Base-by-base conservation (phyloP, 2,113 vertebrate genomes). In the Ctenomys sociabilis region DNA sequence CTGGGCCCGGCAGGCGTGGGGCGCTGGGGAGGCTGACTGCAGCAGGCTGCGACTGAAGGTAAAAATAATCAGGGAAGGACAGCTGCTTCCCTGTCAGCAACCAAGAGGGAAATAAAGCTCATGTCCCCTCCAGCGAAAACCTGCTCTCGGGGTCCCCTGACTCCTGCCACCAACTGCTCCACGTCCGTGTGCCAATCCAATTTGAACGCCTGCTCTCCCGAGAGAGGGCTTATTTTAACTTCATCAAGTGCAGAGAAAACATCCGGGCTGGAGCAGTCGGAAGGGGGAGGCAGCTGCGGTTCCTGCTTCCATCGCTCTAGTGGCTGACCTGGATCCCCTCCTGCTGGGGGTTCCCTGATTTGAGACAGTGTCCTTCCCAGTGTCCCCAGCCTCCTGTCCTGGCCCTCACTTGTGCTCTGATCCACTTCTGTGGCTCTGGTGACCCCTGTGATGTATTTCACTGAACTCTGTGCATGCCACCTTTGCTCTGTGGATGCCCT, bases 31-130 rank as follows among this genome's bases (percentile, higher is more conserved):
- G 98, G 96, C 45, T 92, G 13, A 45, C 70, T 91, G 94, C 84
- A 73, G 97, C 80, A 95, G 96, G 43, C 0, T 80, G 95, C 98
- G 98, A 98, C 98, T 98, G 88, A 97, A 98, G 97, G 98, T 98
- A 98, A 98, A 98, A 98, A 98, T 98, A 98, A 98, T 99, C 98
- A 99, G 98, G 97, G 96, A 96, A 98, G 98, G 98, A 98, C 98
- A 99, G 98, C 98, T 99, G 99, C 98, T 98, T 98, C 89, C 98
- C 98, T 98, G 98, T 98, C 98, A 98, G 93, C 97, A 96, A 98
- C 98, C 98, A 98, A 98, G 98, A 98, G 98, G 98, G 98, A 99
- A 99, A 99, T 99, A 99, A 99, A 98, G 98, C 98, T 97, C 98
- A 98, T 94, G 98, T 99, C 98, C 98, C 99, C 99, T 99, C 98